phyloP scores from a whole-genome alignment of 2,888 invertebrate genomes.

The Athetis lepigone region DNA sequence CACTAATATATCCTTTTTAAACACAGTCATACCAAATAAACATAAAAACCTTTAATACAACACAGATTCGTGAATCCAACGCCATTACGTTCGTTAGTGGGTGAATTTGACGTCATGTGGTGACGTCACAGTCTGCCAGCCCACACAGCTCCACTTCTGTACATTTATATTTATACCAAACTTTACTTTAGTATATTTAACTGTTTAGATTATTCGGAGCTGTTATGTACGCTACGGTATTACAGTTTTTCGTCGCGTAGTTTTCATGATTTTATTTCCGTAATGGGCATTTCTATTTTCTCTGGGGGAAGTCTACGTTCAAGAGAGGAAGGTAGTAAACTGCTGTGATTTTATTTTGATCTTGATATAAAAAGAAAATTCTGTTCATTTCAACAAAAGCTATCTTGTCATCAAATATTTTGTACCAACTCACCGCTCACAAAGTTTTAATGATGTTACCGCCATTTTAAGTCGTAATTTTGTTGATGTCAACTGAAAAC shows the following conservation, averaged over 20 bases:
- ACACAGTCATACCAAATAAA: neutral
- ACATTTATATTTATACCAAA: constrained; percentile 55
- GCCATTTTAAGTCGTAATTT: constrained; percentile 16
- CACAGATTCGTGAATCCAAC: constrained; percentile 34
- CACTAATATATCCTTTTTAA: neutral
- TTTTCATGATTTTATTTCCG: neutral
- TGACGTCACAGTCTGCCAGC: constrained; percentile 53
- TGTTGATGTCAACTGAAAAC: neutral
- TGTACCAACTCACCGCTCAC: too few relatives aligned
- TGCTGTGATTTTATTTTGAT: too few relatives aligned
- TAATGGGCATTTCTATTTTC: neutral
- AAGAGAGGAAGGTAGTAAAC: too few relatives aligned
- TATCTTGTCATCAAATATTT: too few relatives aligned
- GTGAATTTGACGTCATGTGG: constrained; percentile 41
- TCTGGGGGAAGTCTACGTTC: too few relatives aligned
- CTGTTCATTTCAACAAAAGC: too few relatives aligned
- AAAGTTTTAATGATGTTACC: constrained; percentile 9
- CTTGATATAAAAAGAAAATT: too few relatives aligned
- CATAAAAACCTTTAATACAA: constrained; percentile 29
- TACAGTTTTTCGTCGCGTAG: neutral
- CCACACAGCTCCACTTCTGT: constrained; percentile 44
- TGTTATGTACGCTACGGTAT: constrained; percentile 4
- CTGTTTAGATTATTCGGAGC: neutral
- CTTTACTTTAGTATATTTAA: constrained; percentile 24
- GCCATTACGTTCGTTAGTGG: constrained; percentile 36